phyloP scores from a whole-genome alignment of 2,797 vertebrate genomes.

The Saxicola maurus region DNA sequence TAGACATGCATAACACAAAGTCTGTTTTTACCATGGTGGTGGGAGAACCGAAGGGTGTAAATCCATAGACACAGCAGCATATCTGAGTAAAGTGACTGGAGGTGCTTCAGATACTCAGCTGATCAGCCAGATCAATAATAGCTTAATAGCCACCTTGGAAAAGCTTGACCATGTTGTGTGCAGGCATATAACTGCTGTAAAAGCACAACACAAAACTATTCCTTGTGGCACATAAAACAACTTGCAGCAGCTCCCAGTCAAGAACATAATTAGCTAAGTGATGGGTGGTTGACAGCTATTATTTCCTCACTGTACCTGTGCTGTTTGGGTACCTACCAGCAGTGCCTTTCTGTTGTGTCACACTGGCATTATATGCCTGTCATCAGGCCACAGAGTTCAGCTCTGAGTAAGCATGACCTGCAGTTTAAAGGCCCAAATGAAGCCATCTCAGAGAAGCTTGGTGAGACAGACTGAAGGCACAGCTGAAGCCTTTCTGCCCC shows the following conservation, averaged over 20 bases:
- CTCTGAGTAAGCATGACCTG: neutral
- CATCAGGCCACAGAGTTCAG: neutral
- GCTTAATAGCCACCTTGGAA: neutral
- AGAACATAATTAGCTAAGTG: neutral
- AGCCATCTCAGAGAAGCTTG: neutral
- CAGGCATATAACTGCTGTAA: neutral
- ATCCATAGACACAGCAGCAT: neutral
- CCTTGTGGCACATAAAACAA: neutral
- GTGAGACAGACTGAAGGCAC: neutral
- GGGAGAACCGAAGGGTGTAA: neutral
- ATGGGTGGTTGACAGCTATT: neutral
- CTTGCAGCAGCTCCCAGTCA: neutral
- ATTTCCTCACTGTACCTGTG: neutral
- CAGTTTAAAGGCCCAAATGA: neutral
- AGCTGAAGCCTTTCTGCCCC: neutral
- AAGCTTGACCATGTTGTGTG: neutral
- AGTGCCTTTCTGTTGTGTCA: neutral
- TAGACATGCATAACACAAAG: neutral
- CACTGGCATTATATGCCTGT: rapidly evolving
- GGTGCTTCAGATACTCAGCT: neutral
- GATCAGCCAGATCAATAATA: neutral
- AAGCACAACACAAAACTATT: neutral
- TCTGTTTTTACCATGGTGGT: neutral
- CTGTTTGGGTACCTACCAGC: neutral
- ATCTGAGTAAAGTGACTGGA: neutral